These are phyloP conservation scores for Gasterosteus aculeatus DNA, from an alignment of 2,113 vertebrate species.

Conservation along the genomic window DNA sequence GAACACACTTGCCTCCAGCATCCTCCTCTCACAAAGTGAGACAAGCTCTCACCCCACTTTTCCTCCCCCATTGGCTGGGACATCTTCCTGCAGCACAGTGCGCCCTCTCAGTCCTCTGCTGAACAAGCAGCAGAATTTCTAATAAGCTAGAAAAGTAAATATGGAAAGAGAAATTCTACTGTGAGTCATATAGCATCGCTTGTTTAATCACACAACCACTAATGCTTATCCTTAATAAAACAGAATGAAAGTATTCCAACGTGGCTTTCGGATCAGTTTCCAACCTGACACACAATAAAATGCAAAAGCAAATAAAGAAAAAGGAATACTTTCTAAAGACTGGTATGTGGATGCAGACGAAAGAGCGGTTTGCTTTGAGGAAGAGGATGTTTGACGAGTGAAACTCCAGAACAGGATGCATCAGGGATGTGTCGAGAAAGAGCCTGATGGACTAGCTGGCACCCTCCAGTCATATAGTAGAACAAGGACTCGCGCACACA, in stretches of 20 bases:
- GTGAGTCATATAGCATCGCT: conserved; percentile 55
- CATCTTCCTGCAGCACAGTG: conserved; percentile 59
- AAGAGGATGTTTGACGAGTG: conserved; percentile 53
- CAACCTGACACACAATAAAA: conserved; percentile 27
- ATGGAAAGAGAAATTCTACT: conserved; percentile 66
- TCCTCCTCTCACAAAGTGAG: conserved; percentile 35
- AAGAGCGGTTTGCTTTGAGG: conserved; percentile 45
- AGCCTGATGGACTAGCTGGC: conserved; percentile 64
- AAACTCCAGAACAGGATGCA: conserved; percentile 68
- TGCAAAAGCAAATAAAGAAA: conserved; percentile 29
- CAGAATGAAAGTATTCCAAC: conserved; percentile 31
- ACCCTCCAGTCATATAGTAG: conserved; percentile 30
- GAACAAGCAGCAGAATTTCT: conserved; percentile 62
- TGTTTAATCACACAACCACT: conserved; percentile 46
- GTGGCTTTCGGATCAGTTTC: conserved; percentile 15
- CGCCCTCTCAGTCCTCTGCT: conserved; percentile 54
- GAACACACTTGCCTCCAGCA: conserved; percentile 26
- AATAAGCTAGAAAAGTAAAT: conserved; percentile 75
- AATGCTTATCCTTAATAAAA: conserved; percentile 39
- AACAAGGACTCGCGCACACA: conserved; percentile 45
- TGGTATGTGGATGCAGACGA: conserved; percentile 28
- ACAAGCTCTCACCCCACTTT: conserved; percentile 26
- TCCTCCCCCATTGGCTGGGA: conserved; percentile 52
- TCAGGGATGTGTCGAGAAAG: conserved; percentile 61
- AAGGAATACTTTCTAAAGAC: conserved; percentile 30